Conservation (phyloP, 2,797 vertebrate species). For the Trichosurus vulpecula region DNA sequence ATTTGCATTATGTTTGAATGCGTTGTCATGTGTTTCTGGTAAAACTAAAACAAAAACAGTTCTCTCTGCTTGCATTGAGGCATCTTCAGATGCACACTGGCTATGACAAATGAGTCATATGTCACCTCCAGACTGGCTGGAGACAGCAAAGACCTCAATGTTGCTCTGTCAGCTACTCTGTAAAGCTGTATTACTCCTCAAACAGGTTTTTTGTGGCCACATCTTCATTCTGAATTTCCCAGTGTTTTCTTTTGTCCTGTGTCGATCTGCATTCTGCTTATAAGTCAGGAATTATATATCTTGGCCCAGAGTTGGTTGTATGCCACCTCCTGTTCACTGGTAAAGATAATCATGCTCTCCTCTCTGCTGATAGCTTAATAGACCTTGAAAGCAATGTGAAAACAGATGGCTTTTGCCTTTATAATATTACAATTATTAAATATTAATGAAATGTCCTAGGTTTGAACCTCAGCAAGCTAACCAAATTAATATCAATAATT, state of each 20-base stretch:
- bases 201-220: not conserved
- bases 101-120: constrained; percentile 34
- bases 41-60: constrained; percentile 73
- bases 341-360: not conserved
- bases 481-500: constrained; percentile 59
- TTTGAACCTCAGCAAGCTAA: constrained; percentile 37
- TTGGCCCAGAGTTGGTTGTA: constrained; percentile 29
- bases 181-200: not conserved
- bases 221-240: not conserved
- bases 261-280: not conserved
- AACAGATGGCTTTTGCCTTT: constrained; percentile 44
- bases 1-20: constrained; percentile 85
- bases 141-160: not conserved
- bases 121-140: not conserved
- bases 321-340: rapidly evolving
- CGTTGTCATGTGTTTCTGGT: constrained; percentile 79
- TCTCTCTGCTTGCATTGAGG: constrained; percentile 68
- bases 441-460: constrained; percentile 33
- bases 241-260: not conserved
- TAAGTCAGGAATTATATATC: not conserved
- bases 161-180: not conserved
- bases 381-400: constrained; percentile 42
- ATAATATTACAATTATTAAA: constrained; percentile 38
- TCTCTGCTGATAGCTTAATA: constrained; percentile 51
- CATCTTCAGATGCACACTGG: constrained; percentile 60